Evolutionary conservation across 2,888 invertebrate species (phyloP), one percentile per base, ranked within the genome.

Genomic region (Lagria hirta): DNA sequence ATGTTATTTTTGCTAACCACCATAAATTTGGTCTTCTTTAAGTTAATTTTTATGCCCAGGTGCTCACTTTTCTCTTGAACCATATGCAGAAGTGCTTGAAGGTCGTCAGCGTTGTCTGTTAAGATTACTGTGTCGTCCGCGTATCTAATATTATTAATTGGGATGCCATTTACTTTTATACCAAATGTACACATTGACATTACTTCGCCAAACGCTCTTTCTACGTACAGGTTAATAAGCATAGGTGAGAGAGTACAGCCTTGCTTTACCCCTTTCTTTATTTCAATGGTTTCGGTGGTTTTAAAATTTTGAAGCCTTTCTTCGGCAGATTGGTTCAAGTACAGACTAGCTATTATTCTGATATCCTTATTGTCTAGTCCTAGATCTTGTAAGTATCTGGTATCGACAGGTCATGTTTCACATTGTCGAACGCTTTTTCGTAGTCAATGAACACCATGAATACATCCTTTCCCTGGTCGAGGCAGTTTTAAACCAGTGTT

Each of bases 111-210:
- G 20, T 14, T 38, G 6, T 38, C 29, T 12, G 30, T 29, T 21
- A 30, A 12, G 4, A 38, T 38, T 13, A 30, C 38, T 4, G 30
- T 38, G 21, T 30, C 29, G 21, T 38, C 38, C 17, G 28, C 28
- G 18, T 29, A 35, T 12, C 24, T 2, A 14, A 35, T 35, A 13
- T 35, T 35, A 16, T 35, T 35, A 14, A 35, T 18, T n/a, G n/a
- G n/a, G n/a, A n/a, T n/a, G n/a, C n/a, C n/a, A n/a, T n/a, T n/a
- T n/a, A n/a, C n/a, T n/a, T n/a, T n/a, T n/a, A n/a, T n/a, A n/a
- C n/a, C n/a, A n/a, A n/a, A n/a, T n/a, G n/a, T n/a, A n/a, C n/a
- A n/a, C n/a, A n/a, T n/a, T n/a, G 18, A 18, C 5, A 18, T 18
- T 18, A 6, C 4, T 6, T 4, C 18, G 18, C 5, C 6, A 6